Base-by-base conservation (phyloP, 2,113 vertebrate species). In the Menura novaehollandiae region DNA sequence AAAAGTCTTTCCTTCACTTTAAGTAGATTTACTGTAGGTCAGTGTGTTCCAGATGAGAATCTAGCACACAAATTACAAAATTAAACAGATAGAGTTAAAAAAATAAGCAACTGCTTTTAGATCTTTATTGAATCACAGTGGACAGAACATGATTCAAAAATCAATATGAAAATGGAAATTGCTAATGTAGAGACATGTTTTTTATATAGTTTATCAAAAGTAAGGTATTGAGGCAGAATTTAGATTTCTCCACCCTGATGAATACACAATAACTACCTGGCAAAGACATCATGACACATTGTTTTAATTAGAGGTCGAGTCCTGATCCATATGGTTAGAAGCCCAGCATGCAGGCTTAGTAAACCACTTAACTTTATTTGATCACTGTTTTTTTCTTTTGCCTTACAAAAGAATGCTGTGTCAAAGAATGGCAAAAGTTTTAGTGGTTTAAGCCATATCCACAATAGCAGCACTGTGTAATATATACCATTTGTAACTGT, bases 251-350 rank as follows among this genome's bases (percentile, higher is more conserved):
- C 6, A 66, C 13, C 15, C 14, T 81, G 32, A 44, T 30, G 10
- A 87, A 81, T 13, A 53, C 6, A n/a, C 11, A 78, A 6, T 28
- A 5, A 37, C 7, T 85, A 28, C 9, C 7, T 60, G 35, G 6
- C 9, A 90, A 51, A 78, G 7, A 18, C 1, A 0, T 52, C 2
- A 2, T 47, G 22, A 62, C 1, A 14, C 13, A 21, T 13, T 63
- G 1, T 58, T 87, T 74, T 53, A 44, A 53, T 62, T 47, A 76
- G 22, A 53, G 6, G 9, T 30, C 1, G 1, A 55, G 12, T 33
- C 19, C 22, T 74, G 19, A 59, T 62, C 17, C 28, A 3, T 37
- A 17, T 19, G 7, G 6, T 72, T 23, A 79, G 60, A 83, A 76
- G 6, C 6, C 13, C 22, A 59, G 20, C 23, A 55, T 16, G 6